These are phyloP conservation scores for Alviniconcha strummeri DNA, from an alignment of 2,888 invertebrate species.

Conservation along the genomic window DNA sequence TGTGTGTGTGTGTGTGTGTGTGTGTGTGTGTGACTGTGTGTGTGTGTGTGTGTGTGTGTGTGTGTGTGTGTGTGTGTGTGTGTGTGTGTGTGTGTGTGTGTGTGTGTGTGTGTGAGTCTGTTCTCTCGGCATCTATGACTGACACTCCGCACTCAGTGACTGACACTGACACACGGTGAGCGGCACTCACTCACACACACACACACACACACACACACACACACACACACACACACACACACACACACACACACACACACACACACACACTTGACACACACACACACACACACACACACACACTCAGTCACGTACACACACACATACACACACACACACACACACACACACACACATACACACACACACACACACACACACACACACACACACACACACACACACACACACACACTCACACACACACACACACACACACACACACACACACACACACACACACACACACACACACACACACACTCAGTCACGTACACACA, in stretches of 20 bases:
- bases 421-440: no score
- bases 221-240: slow-evolving; percentile 5
- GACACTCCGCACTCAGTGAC: neutral
- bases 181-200: neutral
- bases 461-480: no score
- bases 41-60: no score
- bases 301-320: neutral
- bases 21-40: no score
- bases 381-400: no score
- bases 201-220: slow-evolving; percentile 5
- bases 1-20: neutral
- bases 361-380: no score
- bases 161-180: neutral
- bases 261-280: slow-evolving; percentile 7
- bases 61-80: no score
- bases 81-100: neutral
- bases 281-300: slow-evolving; percentile 4
- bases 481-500: no score
- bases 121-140: neutral
- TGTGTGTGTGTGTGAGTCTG: neutral
- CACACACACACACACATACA: neutral
- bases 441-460: no score
- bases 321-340: no score
- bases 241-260: slow-evolving; percentile 2
- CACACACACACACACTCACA: no score